These are phyloP conservation scores for Falco peregrinus DNA, from an alignment of 2,797 vertebrate genomes.

Conservation along the genomic window DNA sequence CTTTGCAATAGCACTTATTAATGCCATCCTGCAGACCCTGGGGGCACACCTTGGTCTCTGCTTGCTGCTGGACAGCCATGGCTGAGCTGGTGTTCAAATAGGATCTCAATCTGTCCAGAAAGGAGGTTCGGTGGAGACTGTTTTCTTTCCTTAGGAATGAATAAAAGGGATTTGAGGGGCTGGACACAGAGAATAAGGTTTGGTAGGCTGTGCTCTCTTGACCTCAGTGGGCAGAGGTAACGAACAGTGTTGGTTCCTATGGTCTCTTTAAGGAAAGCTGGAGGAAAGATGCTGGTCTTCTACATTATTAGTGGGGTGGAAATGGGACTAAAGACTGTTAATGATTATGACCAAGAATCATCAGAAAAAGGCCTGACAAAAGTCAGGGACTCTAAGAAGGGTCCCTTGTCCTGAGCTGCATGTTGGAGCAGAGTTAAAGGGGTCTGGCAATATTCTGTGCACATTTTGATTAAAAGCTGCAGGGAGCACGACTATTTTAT, in stretches of 20 bases:
- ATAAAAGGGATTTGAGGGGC: background rate
- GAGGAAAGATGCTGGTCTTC: background rate
- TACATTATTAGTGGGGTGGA: background rate
- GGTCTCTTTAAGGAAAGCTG: background rate
- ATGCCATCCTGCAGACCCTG: background rate
- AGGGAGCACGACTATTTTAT: background rate
- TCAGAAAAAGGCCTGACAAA: background rate
- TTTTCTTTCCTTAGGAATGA: background rate
- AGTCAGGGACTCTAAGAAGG: background rate
- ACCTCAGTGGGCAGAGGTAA: background rate
- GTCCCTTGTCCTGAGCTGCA: background rate
- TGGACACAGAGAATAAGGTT: background rate
- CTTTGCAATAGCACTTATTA: background rate
- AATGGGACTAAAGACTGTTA: background rate
- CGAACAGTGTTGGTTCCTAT: background rate
- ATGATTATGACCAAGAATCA: background rate
- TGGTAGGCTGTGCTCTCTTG: background rate
- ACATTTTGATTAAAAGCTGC: background rate
- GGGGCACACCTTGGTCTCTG: background rate
- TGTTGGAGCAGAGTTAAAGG: background rate
- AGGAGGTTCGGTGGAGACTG: background rate
- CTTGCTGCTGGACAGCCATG: background rate
- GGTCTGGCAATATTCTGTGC: background rate
- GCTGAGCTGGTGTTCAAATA: rapidly evolving
- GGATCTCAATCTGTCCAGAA: background rate